Evolutionary conservation across 2,888 invertebrate species (phyloP), one percentile per base, ranked within the genome.

Genomic region (Drosophila phalerata): DNA sequence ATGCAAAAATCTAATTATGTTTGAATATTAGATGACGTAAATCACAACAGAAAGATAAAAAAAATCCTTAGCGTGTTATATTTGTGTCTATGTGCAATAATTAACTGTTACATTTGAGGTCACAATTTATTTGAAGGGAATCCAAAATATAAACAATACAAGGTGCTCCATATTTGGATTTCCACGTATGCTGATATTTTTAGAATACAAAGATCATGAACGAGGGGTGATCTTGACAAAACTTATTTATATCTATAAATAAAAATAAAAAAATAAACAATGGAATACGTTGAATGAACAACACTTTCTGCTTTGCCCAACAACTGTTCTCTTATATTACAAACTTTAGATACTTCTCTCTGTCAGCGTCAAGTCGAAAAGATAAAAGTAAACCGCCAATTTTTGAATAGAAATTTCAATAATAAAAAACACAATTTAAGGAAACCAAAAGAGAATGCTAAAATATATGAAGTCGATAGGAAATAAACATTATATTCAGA

Each of bases 111-210:
- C 17, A 37, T 45, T 57, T 22, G 5, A 37, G 56, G 37, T 57
- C 52, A 57, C 19, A 38, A 37, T 37, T 22, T 15, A 32, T n/a
- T 15, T 34, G 37, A 55, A 45, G 37, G 52, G 43, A 56, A 25
- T 56, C 34, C 25, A n/a, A 34, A 28, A 30, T 49, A 61, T 43
- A 40, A 49, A 10, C 13, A 32, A 34, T 48, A 38, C 25, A 58
- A 48, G 63, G 40, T 45, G 63, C 30, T 30, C 30, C 57, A 48
- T 32, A 48, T 37, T 62, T 47, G 53, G 62, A 30, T n/a, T 52
- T 57, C 74, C 52, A 53, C 47, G 61, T 53, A 38, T 17, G 3
- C 5, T 17, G 65, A 40, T 73, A 73, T 73, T 70, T 73, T 45
- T 70, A 73, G 64, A 69, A 32, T 34, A 13, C n/a, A 42, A 43